Conservation (phyloP, 2,797 vertebrate species). For the Paratrypauchen microcephalus region DNA sequence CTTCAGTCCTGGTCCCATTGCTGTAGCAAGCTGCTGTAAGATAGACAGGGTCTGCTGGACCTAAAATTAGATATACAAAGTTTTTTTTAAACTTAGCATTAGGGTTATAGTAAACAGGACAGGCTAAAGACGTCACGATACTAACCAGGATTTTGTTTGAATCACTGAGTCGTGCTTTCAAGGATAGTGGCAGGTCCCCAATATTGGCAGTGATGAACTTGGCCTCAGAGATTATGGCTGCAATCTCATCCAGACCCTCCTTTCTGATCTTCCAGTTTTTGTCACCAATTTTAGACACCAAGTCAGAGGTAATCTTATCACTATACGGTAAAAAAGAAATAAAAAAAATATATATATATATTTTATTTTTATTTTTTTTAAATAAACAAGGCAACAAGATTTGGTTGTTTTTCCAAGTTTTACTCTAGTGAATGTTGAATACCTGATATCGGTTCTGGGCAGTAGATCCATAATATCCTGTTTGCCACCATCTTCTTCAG, state of each 20-base stretch:
- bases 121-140: neutral
- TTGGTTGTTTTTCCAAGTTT: neutral
- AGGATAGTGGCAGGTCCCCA: conserved; percentile 88
- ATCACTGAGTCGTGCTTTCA: conserved; percentile 91
- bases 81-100: neutral
- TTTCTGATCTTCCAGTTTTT: conserved; percentile 99
- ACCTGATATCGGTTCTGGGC: conserved; percentile 92
- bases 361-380: no score
- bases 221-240: conserved; percentile 90
- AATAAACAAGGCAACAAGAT: neutral
- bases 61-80: conserved; percentile 59
- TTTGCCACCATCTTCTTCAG: conserved; percentile 76
- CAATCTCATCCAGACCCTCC: conserved; percentile 92
- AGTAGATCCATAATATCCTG: conserved; percentile 91
- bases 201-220: conserved; percentile 92
- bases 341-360: no score
- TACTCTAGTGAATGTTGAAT: neutral
- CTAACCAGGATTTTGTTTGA: conserved; percentile 98
- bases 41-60: conserved; percentile 92
- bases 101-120: no score
- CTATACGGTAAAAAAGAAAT: conserved; percentile 60
- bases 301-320: conserved; percentile 90
- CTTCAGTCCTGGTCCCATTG: conserved; percentile 92
- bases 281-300: conserved; percentile 91
- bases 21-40: conserved; percentile 89